Evolutionary conservation across 2,888 invertebrate genomes (phyloP), one percentile per base, ranked within the genome.

Genomic region (Myopa testacea): DNA sequence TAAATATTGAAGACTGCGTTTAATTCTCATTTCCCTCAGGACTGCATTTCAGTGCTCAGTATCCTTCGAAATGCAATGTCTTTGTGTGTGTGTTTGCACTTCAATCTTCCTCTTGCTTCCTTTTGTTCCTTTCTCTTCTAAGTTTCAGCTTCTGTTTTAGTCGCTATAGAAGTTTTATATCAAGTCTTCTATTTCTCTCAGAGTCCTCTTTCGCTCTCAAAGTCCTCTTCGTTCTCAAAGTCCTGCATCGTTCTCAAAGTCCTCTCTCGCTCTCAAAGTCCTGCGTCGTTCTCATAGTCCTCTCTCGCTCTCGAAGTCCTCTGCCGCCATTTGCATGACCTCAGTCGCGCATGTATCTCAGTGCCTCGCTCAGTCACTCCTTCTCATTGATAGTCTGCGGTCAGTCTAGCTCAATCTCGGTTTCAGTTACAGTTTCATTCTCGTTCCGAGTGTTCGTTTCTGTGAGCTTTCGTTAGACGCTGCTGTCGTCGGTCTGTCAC

Each of bases 401-500:
- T 26, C 26, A 26, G 26, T 26, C 26, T 26, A 2, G 26, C 26
- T 26, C 26, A 26, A 52, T 3, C n/a, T 67, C 4, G 19, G 3
- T 65, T 75, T 45, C 37, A 38, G 68, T 12, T 6, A 8, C 74
- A 40, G 14, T 26, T 60, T 60, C 60, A 63, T n/a, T 63, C 62
- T 34, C 58, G 5, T n/a, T 63, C 19, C 4, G 10, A 26, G 7
- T 4, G 16, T 58, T 58, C 58, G 16, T 26, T 63, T 26, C 62
- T 19, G 62, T 63, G 26, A 19, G 58, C 58, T 58, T 58, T 58
- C 5, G 6, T 58, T 16, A 40, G 26, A 26, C 26, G 26, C 2
- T 26, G 26, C 26, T 26, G 72, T 72, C 58, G 60, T 72, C 60
- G 72, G n/a, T 60, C 34, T 72, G 19, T 72, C 71, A 55, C 58